phyloP scores from a whole-genome alignment of 2,797 vertebrate genomes.

The Sylvilagus floridanus region DNA sequence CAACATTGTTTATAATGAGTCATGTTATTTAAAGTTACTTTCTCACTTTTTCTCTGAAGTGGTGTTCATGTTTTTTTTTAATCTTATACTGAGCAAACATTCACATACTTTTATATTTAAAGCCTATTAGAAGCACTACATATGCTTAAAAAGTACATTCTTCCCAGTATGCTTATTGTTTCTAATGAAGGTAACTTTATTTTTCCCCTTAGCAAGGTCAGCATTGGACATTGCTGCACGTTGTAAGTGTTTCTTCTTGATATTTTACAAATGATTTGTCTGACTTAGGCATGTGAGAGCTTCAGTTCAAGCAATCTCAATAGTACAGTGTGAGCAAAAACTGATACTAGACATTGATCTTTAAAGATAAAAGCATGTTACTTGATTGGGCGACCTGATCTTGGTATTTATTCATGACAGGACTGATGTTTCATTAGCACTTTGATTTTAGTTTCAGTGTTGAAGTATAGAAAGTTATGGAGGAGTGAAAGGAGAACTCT shows the following conservation, averaged over 20 bases:
- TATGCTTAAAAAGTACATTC: slow-evolving; percentile 22
- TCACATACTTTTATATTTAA: slow-evolving; percentile 48
- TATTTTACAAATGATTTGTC: slow-evolving; percentile 12
- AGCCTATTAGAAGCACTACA: not conserved
- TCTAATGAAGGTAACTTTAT: slow-evolving; percentile 71
- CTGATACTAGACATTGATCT: not conserved
- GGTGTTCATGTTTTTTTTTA: not conserved
- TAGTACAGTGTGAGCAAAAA: not conserved
- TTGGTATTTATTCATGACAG: not conserved
- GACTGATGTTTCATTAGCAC: not conserved
- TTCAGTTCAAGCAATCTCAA: not conserved
- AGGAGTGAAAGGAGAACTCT: not conserved
- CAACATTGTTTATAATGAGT: not conserved
- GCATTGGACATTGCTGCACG: slow-evolving; percentile 84
- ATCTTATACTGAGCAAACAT: slow-evolving; percentile 32
- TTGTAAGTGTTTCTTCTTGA: slow-evolving; percentile 89
- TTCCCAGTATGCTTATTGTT: slow-evolving; percentile 22
- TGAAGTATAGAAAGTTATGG: not conserved
- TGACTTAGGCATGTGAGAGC: not conserved
- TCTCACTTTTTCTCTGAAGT: not conserved
- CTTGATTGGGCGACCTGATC: not conserved
- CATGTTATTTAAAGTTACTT: not conserved
- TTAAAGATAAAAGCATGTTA: not conserved
- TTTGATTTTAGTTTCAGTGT: not conserved
- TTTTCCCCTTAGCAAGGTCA: slow-evolving; percentile 88